phyloP scores from a whole-genome alignment of 2,797 vertebrate genomes.

The Catharus ustulatus region DNA sequence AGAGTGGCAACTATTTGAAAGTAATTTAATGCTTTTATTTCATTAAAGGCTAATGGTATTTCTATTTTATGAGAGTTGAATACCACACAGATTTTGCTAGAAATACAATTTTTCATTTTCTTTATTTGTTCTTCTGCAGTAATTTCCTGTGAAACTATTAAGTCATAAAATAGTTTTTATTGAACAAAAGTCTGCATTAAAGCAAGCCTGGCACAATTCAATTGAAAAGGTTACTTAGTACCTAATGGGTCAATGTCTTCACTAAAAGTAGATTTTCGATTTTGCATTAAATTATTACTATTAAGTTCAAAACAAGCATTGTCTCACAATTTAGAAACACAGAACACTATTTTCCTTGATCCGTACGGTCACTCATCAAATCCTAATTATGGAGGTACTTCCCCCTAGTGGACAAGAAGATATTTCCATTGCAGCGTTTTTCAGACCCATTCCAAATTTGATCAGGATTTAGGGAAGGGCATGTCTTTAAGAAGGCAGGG shows the following conservation, averaged over 20 bases:
- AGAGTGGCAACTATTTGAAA: conserved; percentile 58
- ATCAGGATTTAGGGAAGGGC: background rate
- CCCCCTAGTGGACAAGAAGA: conserved; percentile 53
- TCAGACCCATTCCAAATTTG: background rate
- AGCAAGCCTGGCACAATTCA: conserved; percentile 22
- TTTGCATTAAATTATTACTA: background rate
- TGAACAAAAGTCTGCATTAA: conserved; percentile 60
- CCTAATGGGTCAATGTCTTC: background rate
- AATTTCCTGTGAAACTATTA: conserved; percentile 56
- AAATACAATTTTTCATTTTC: conserved; percentile 57
- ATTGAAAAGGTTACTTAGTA: conserved; percentile 40
- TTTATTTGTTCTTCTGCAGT: conserved; percentile 53
- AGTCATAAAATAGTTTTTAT: conserved; percentile 45
- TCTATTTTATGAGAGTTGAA: conserved; percentile 42
- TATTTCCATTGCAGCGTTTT: background rate
- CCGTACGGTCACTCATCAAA: fast-evolving
- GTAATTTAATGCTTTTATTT: conserved; percentile 31
- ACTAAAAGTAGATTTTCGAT: background rate
- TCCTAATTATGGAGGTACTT: background rate
- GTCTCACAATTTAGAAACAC: background rate
- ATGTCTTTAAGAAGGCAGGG: background rate
- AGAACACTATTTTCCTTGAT: background rate
- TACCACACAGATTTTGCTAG: conserved; percentile 33
- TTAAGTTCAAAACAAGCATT: background rate
- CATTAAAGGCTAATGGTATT: conserved; percentile 64